phyloP scores from a whole-genome alignment of 2,113 vertebrate species.

The Lophura nycthemera region DNA sequence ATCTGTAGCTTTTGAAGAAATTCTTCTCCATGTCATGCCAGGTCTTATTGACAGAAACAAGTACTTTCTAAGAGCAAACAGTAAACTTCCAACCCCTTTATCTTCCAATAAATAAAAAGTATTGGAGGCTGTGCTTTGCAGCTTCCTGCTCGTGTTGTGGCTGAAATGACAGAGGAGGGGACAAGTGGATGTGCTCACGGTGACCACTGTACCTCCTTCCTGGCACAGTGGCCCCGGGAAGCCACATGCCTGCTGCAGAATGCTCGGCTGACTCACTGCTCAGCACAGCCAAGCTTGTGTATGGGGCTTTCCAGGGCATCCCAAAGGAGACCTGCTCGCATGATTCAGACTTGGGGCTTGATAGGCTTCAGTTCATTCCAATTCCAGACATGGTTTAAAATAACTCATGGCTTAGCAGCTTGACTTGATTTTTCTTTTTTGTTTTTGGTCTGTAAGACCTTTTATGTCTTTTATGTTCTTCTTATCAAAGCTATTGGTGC shows the following conservation, averaged over 20 bases:
- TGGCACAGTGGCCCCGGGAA: accelerated
- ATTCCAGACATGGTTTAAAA: not conserved
- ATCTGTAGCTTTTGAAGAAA: not conserved
- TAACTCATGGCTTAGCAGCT: not conserved
- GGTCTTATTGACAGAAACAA: not conserved
- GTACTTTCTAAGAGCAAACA: constrained; percentile 15
- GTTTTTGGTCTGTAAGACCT: not conserved
- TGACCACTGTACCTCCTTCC: not conserved
- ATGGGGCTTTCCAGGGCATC: not conserved
- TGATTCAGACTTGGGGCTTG: not conserved
- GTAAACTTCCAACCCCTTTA: not conserved
- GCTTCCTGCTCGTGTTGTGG: not conserved
- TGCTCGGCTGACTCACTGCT: accelerated
- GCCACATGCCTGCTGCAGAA: not conserved
- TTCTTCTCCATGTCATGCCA: accelerated
- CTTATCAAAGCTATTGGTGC: not conserved
- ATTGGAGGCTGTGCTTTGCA: not conserved
- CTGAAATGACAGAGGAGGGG: not conserved
- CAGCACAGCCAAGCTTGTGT: not conserved
- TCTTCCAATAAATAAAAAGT: not conserved
- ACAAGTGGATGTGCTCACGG: accelerated
- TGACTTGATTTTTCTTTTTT: not conserved
- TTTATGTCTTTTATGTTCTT: not conserved
- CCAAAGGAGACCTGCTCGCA: not conserved
- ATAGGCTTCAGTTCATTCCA: not conserved